These are phyloP conservation scores for Sebastes diploproa DNA, from an alignment of 2,797 vertebrate species.

Conservation along the genomic window DNA sequence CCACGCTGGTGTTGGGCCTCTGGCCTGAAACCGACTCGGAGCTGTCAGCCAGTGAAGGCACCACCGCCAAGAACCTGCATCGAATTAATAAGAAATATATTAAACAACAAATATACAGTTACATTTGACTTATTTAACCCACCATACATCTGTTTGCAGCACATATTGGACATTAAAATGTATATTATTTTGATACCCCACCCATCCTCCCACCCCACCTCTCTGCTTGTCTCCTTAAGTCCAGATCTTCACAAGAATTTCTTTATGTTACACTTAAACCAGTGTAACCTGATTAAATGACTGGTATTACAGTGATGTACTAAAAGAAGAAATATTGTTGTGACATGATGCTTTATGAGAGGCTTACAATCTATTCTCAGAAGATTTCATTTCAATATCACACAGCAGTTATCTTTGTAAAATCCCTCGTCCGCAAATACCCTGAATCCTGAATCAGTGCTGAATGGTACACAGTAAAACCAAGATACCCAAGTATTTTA, in stretches of 20 bases:
- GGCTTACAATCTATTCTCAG: neutral
- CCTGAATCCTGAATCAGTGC: neutral
- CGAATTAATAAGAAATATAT: neutral
- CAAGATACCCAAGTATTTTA: neutral
- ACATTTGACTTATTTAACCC: neutral
- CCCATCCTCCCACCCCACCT: neutral
- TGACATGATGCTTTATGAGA: neutral
- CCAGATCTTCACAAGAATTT: neutral
- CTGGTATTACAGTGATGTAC: neutral
- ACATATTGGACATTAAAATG: no score
- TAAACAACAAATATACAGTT: neutral
- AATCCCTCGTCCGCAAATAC: neutral
- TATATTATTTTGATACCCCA: neutral
- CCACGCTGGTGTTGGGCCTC: constrained; percentile 97
- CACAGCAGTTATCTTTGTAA: neutral
- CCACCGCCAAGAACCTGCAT: constrained; percentile 94
- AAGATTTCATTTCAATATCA: no score
- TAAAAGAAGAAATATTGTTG: neutral
- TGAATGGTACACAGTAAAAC: neutral
- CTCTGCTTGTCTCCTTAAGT: neutral
- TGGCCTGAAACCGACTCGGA: constrained; percentile 98
- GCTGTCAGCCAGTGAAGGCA: constrained; percentile 97
- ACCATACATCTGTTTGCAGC: neutral
- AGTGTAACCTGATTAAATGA: neutral
- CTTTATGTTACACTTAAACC: neutral